phyloP scores from a whole-genome alignment of 2,113 vertebrate species.

The Thamnaconus septentrionalis region DNA sequence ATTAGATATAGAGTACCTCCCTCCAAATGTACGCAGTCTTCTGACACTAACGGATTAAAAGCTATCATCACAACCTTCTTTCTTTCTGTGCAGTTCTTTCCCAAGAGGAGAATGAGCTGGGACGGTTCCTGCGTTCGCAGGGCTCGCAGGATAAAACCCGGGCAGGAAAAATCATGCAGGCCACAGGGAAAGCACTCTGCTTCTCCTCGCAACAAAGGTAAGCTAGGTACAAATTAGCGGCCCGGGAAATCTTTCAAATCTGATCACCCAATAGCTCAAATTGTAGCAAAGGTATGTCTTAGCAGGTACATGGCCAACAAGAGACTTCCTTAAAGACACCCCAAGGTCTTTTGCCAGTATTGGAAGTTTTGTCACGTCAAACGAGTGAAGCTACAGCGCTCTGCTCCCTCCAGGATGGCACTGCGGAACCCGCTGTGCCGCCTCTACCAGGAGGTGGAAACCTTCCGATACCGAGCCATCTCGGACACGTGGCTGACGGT shows the following conservation, averaged over 20 bases:
- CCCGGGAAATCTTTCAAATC: not conserved
- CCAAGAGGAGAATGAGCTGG: slow-evolving; percentile 96
- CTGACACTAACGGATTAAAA: no score
- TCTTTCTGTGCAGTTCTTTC: slow-evolving; percentile 83
- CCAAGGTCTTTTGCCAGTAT: no score
- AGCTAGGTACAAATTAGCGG: not conserved
- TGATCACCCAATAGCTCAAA: not conserved
- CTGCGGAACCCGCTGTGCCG: slow-evolving; percentile 88
- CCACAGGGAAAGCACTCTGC: slow-evolving; percentile 95
- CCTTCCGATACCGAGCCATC: slow-evolving; percentile 93
- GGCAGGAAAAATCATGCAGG: slow-evolving; percentile 99
- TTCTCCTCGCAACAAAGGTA: slow-evolving; percentile 98
- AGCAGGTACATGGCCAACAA: no score
- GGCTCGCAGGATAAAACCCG: slow-evolving; percentile 94
- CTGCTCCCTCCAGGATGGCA: slow-evolving; percentile 76
- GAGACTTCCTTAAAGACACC: no score
- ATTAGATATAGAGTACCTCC: no score
- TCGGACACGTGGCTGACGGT: slow-evolving; percentile 97
- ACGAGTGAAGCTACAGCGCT: no score
- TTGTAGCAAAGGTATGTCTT: no score
- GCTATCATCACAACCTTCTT: not conserved
- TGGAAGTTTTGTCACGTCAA: no score
- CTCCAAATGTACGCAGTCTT: no score
- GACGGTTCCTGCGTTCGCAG: slow-evolving; percentile 93
- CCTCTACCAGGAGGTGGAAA: slow-evolving; percentile 96